Evolutionary conservation across 2,797 vertebrate genomes (phyloP).

Genomic region (Sebastes wilsoni): DNA sequence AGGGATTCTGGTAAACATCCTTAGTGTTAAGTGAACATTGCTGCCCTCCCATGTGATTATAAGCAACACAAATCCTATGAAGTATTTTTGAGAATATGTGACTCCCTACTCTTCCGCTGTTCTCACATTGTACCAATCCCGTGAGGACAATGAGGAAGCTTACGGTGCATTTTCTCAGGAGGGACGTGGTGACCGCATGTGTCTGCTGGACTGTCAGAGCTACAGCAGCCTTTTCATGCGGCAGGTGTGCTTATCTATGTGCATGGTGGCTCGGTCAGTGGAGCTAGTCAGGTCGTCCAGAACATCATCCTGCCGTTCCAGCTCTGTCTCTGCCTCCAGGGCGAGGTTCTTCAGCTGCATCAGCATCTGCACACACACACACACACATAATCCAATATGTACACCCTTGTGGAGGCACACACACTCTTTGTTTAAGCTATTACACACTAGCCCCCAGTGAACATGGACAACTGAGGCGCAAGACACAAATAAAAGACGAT

Average conservation of each 20-base stretch:
- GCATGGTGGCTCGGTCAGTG: constrained; percentile 84
- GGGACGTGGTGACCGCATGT: not conserved
- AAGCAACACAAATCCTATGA: not conserved
- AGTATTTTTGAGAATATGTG: not conserved
- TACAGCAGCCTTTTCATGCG: constrained; percentile 89
- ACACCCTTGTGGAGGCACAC: not conserved
- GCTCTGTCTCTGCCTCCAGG: constrained; percentile 89
- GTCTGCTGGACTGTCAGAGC: constrained; percentile 14
- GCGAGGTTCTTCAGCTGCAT: constrained; percentile 91
- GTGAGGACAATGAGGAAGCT: constrained; percentile 21
- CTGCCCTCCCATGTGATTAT: not conserved
- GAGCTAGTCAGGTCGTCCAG: constrained; percentile 86
- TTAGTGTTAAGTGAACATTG: not conserved
- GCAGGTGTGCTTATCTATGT: constrained; percentile 88
- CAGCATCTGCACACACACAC: constrained; percentile 85
- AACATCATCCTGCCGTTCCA: constrained; percentile 91
- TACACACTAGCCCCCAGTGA: constrained; percentile 9
- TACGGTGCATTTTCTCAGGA: constrained; percentile 19
- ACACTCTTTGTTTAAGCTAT: constrained; percentile 29
- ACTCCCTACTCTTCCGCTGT: not conserved
- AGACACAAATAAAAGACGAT: constrained; percentile 26
- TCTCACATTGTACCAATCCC: constrained; percentile 9
- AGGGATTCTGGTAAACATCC: not conserved
- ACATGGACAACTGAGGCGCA: constrained; percentile 22
- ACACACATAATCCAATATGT: not conserved